These are phyloP conservation scores for Diplosoma virens DNA, from an alignment of 23 tunicate species.

Conservation along the genomic window DNA sequence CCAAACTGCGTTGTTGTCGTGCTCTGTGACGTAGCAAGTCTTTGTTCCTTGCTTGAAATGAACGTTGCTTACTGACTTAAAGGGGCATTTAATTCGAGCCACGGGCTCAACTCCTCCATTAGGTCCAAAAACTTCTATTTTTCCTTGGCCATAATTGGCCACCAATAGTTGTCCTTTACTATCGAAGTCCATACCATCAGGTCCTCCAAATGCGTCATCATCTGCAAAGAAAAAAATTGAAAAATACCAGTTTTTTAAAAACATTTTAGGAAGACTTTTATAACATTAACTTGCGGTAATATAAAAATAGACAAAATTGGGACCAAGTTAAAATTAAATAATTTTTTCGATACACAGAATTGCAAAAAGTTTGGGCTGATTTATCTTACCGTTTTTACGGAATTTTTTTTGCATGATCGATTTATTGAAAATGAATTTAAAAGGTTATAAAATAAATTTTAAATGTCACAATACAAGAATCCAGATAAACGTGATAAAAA, in stretches of 20 bases:
- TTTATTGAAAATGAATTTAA: too few species aligned
- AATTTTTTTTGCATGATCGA: too few species aligned
- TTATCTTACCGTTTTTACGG: too few species aligned
- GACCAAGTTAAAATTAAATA: too few species aligned
- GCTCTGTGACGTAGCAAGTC: slow-evolving; percentile 84
- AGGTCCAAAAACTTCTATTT: slow-evolving; percentile 68
- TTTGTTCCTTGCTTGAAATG: slow-evolving; percentile 58
- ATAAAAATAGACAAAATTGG: too few species aligned
- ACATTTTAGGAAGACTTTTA: neutral
- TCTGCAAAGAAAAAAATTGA: neutral
- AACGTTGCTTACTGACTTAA: slow-evolving; percentile 52
- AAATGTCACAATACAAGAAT: too few species aligned
- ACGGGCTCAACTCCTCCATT: slow-evolving; percentile 42
- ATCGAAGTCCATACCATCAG: slow-evolving; percentile 95
- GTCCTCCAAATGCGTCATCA: slow-evolving; percentile 27
- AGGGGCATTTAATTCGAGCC: slow-evolving; percentile 67
- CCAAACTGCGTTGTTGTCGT: slow-evolving; percentile 68
- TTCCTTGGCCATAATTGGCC: slow-evolving; percentile 73
- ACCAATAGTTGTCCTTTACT: slow-evolving; percentile 43
- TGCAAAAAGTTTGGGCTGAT: too few species aligned
- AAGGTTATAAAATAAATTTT: too few species aligned
- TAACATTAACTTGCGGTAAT: too few species aligned
- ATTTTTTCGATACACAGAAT: too few species aligned
- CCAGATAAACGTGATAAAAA: too few species aligned
- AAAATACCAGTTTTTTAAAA: neutral